These are phyloP conservation scores for Solenodon paradoxus DNA, from an alignment of 2,113 vertebrate genomes.

Conservation along the genomic window DNA sequence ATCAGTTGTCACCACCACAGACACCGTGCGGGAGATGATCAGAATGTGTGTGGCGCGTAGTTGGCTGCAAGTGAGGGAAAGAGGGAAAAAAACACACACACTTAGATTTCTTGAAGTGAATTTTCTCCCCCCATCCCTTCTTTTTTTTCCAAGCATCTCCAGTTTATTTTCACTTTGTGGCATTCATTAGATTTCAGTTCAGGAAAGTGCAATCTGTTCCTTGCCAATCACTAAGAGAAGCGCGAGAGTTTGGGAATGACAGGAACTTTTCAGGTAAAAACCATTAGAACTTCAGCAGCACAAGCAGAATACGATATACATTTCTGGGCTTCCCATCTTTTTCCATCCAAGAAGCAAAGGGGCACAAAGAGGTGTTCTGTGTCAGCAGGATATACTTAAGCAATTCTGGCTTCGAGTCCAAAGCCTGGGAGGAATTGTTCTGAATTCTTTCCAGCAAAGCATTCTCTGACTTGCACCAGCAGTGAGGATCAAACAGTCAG, in stretches of 20 bases:
- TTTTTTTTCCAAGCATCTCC: conserved; percentile 79
- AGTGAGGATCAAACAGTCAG: neutral
- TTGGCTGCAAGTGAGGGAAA: conserved; percentile 77
- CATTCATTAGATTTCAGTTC: conserved; percentile 79
- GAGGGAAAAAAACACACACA: neutral
- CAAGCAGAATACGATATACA: conserved; percentile 46
- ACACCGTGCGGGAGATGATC: conserved; percentile 90
- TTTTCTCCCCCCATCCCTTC: conserved; percentile 52
- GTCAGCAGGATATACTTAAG: neutral
- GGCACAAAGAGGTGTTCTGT: neutral
- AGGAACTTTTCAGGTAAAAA: conserved; percentile 75
- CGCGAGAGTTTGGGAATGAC: conserved; percentile 70
- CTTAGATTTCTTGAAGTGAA: conserved; percentile 81
- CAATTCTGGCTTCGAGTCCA: conserved; percentile 44
- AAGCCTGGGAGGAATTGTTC: conserved; percentile 54
- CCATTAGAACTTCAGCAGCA: conserved; percentile 34
- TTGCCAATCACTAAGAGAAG: conserved; percentile 76
- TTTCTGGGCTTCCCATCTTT: conserved; percentile 47
- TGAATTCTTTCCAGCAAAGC: neutral
- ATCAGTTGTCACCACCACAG: conserved; percentile 96
- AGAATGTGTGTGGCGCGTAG: conserved; percentile 86
- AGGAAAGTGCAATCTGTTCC: conserved; percentile 79
- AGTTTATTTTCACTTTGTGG: conserved; percentile 80
- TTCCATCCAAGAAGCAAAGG: neutral
- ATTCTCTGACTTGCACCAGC: neutral